Evolutionary conservation across 2,797 vertebrate species (phyloP).

Genomic region (Xerus rutilus): DNA sequence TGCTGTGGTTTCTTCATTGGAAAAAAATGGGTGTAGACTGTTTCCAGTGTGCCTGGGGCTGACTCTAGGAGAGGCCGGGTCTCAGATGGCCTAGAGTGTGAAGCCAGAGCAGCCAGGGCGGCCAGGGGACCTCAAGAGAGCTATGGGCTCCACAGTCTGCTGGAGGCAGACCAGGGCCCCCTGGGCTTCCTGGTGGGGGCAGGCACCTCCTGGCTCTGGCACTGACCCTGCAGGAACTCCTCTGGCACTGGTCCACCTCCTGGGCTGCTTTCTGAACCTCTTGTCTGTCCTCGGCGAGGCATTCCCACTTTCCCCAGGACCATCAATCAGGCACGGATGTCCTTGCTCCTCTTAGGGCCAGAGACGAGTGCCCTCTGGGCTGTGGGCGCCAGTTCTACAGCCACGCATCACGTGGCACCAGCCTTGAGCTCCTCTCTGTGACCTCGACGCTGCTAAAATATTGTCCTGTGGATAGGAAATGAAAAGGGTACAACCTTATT

Average conservation of each 20-base stretch:
- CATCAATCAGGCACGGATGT: conserved; percentile 91
- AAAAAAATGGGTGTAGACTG: neutral
- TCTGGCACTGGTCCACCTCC: neutral
- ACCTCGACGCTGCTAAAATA: conserved; percentile 94
- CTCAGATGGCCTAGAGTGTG: neutral
- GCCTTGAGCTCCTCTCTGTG: conserved; percentile 89
- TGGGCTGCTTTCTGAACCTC: conserved; percentile 17
- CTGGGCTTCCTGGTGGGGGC: neutral
- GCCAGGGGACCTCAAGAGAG: neutral
- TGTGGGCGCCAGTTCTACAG: conserved; percentile 89
- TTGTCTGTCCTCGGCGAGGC: conserved; percentile 47
- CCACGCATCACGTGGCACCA: conserved; percentile 88
- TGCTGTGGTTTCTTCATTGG: neutral
- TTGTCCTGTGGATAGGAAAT: conserved; percentile 94
- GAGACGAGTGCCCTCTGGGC: conserved; percentile 91
- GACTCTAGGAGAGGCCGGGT: neutral
- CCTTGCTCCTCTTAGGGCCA: conserved; percentile 90
- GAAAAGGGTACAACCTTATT: conserved; percentile 98
- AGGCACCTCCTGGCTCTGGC: neutral
- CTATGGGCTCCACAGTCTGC: neutral
- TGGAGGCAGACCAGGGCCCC: neutral
- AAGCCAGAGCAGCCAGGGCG: neutral
- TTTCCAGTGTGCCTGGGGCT: neutral
- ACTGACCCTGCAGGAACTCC: too few relatives aligned
- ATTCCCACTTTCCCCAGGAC: conserved; percentile 83